phyloP scores from a whole-genome alignment of 2,113 vertebrate species.

The Ameiurus melas region DNA sequence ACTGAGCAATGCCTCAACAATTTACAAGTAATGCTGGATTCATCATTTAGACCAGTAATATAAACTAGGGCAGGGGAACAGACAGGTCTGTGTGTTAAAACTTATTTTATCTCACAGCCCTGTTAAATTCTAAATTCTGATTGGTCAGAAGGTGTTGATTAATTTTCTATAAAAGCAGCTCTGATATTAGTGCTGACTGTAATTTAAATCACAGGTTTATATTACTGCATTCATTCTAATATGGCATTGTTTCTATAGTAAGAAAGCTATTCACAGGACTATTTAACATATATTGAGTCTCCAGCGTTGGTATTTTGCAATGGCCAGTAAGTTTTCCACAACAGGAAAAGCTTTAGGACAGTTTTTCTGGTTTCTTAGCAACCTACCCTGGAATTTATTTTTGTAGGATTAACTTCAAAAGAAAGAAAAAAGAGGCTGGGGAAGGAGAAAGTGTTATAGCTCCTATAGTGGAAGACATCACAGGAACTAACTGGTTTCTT shows the following conservation, averaged over 20 bases:
- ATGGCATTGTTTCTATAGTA: neutral
- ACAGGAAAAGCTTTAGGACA: neutral
- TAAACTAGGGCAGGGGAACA: neutral
- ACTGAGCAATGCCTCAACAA: neutral
- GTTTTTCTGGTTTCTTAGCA: neutral
- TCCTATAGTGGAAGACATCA: neutral
- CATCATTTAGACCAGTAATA: neutral
- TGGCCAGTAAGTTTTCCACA: neutral
- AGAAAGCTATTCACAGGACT: neutral
- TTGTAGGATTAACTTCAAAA: neutral
- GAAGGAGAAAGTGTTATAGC: neutral
- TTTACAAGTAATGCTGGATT: neutral
- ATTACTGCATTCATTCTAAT: neutral
- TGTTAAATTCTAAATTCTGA: neutral
- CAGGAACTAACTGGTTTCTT: neutral
- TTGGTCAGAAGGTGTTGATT: neutral
- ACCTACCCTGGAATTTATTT: neutral
- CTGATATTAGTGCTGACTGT: neutral
- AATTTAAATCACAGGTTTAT: neutral
- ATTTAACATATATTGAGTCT: neutral
- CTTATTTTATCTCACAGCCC: neutral
- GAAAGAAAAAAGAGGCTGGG: neutral
- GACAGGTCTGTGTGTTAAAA: neutral
- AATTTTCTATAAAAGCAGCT: neutral
- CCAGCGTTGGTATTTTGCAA: neutral